Conservation (phyloP, 2,797 vertebrate species). For the Sebastes iracundus region DNA sequence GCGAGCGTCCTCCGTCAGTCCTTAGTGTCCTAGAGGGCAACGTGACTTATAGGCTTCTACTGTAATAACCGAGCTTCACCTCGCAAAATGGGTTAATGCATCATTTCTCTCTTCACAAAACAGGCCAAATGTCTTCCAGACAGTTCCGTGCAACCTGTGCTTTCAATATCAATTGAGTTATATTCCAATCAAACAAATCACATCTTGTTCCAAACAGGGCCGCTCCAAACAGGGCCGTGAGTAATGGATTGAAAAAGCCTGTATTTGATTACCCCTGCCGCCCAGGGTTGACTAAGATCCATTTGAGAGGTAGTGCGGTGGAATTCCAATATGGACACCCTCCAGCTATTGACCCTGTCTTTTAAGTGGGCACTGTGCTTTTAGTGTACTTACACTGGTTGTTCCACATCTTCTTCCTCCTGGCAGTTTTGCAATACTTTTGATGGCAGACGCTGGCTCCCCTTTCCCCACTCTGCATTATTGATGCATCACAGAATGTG, state of each 20-base stretch:
- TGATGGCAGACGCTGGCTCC: conserved; percentile 74
- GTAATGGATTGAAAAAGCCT: conserved; percentile 77
- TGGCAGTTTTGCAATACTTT: conserved; percentile 83
- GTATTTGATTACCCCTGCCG: conserved; percentile 77
- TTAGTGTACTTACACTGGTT: conserved; percentile 80
- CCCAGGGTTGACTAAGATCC: conserved; percentile 79
- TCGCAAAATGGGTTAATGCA: conserved; percentile 48
- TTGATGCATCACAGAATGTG: conserved; percentile 78
- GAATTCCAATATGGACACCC: conserved; percentile 83
- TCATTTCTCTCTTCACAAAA: conserved; percentile 40
- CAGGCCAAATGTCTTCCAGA: conserved; percentile 34
- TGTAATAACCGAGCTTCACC: conserved; percentile 41
- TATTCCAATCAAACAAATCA: conserved; percentile 79
- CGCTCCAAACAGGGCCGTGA: conserved; percentile 62
- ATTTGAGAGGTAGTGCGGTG: conserved; percentile 74
- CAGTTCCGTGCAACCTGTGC: conserved; percentile 27
- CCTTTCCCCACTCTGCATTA: conserved; percentile 76
- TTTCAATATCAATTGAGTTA: conserved; percentile 74
- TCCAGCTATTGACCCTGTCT: conserved; percentile 84
- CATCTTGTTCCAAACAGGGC: conserved; percentile 63
- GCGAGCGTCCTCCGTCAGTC: neutral
- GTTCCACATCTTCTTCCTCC: conserved; percentile 74
- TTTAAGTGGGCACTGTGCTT: conserved; percentile 79
- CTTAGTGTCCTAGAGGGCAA: conserved; percentile 39
- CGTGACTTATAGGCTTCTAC: conserved; percentile 39